Evolutionary conservation across 2,888 invertebrate genomes (phyloP).

Genomic region (Julus scanicus): DNA sequence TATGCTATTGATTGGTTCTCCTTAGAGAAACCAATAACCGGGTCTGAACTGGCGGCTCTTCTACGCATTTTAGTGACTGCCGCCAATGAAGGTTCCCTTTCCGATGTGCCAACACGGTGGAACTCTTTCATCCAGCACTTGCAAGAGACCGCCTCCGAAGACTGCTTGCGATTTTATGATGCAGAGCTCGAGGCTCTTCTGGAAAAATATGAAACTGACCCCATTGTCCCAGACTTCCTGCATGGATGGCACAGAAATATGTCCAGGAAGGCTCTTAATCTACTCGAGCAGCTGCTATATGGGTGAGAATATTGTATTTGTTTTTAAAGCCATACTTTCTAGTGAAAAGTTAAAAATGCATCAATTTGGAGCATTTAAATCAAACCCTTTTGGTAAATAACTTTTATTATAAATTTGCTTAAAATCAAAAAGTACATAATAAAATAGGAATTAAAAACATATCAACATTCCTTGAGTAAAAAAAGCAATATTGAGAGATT

Average conservation of each 20-base stretch:
- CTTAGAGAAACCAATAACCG: constrained; percentile 59
- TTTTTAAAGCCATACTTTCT: neutral
- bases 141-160: constrained; percentile 60
- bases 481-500: too few species aligned
- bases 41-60: constrained; percentile 59
- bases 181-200: constrained; percentile 58
- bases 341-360: too few species aligned
- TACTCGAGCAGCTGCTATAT: constrained; percentile 59
- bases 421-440: too few species aligned
- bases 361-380: too few species aligned
- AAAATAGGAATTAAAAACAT: too few species aligned
- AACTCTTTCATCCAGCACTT: constrained; percentile 59
- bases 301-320: constrained; percentile 57
- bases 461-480: too few species aligned
- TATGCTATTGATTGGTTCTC: neutral
- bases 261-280: constrained; percentile 52
- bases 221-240: constrained; percentile 57
- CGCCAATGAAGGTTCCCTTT: constrained; percentile 61
- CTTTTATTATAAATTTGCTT: too few species aligned
- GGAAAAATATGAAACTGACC: constrained; percentile 56
- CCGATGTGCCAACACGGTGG: constrained; percentile 60
- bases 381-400: too few species aligned
- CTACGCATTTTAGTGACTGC: constrained; percentile 60
- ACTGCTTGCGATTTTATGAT: constrained; percentile 60
- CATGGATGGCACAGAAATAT: constrained; percentile 58